Evolutionary conservation across 2,888 invertebrate species (phyloP), one percentile per base, ranked within the genome.

Genomic region (Amblyjoppa fuscipennis): DNA sequence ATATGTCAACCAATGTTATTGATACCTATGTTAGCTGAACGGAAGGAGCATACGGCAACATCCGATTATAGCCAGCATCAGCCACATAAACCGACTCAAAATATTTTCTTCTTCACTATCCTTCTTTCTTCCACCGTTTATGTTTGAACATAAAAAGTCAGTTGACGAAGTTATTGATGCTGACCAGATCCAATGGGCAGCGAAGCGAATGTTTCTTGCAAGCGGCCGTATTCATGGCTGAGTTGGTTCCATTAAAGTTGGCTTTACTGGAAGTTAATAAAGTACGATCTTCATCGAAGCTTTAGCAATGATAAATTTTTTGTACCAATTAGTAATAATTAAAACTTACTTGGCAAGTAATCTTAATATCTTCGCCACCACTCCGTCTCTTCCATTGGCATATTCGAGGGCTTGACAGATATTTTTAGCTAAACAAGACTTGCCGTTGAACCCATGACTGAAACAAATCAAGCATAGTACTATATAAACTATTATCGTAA

Each of bases 391-490:
- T 3, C 79, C 87, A 13, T 81, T 79, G n/a, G 96, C 93, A 90
- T 95, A 95, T 83, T 95, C 94, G 81, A 95, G 95, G 3, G 96
- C 95, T 90, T 97, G 96, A 90, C 97, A 97, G 80, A 97, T 95
- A 87, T 96, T 96, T 89, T 96, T 95, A 91, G 96, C 94, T 68
- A 97, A 94, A 91, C 97, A 97, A 16, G 95, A 94, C 64, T 95
- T 94, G 0, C 96, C 96, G 90, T 96, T 95, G 56, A 96, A 93
- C 64, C 96, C 96, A 90, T 95, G 95, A 80, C 96, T 96, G 93
- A 83, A 95, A 95, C 87, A 81, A 73, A 81, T 34, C 16, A 31
- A 61, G n/a, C 16, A 16, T 3, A 28, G 59, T 28, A 25, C 16
- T 34, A 20, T 53, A n/a, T 53, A 9, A 53, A 2, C n/a, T n/a